These are phyloP conservation scores for Amiota minor DNA, from an alignment of 2,888 invertebrate genomes.

Conservation along the genomic window DNA sequence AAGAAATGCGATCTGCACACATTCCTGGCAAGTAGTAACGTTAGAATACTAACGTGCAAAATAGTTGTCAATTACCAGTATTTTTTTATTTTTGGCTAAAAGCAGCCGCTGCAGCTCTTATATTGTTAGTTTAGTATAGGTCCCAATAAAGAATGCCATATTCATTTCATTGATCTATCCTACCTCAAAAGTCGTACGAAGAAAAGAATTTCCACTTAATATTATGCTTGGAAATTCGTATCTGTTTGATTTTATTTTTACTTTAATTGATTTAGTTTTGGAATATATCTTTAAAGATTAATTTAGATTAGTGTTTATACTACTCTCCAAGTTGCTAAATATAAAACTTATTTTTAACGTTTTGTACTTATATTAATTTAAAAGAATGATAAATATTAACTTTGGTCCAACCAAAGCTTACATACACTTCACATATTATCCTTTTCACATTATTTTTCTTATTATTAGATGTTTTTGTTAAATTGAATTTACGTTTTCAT, in stretches of 20 bases:
- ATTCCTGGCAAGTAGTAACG: constrained; percentile 55
- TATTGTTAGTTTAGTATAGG: constrained; percentile 17
- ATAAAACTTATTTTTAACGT: background rate
- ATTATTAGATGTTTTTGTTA: too few relatives aligned
- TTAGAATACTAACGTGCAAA: constrained; percentile 17
- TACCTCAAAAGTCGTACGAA: too few relatives aligned
- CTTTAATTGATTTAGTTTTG: background rate
- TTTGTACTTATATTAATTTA: too few relatives aligned
- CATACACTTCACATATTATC: too few relatives aligned
- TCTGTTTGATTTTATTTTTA: background rate
- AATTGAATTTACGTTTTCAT: too few relatives aligned
- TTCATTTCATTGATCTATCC: background rate
- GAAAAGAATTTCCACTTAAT: background rate
- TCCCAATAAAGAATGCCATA: constrained; percentile 23
- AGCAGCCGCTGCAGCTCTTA: constrained; percentile 19
- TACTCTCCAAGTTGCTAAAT: background rate
- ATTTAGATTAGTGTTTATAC: too few relatives aligned
- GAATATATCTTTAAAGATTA: too few relatives aligned
- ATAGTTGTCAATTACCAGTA: constrained; percentile 54
- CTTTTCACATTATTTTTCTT: too few relatives aligned
- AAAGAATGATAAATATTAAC: too few relatives aligned
- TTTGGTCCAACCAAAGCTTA: too few relatives aligned
- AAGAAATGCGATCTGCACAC: constrained; percentile 34
- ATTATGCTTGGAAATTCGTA: background rate
- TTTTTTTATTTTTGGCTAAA: constrained; percentile 35